phyloP scores from a whole-genome alignment of 2,888 invertebrate genomes.

The Xanthia icteritia region DNA sequence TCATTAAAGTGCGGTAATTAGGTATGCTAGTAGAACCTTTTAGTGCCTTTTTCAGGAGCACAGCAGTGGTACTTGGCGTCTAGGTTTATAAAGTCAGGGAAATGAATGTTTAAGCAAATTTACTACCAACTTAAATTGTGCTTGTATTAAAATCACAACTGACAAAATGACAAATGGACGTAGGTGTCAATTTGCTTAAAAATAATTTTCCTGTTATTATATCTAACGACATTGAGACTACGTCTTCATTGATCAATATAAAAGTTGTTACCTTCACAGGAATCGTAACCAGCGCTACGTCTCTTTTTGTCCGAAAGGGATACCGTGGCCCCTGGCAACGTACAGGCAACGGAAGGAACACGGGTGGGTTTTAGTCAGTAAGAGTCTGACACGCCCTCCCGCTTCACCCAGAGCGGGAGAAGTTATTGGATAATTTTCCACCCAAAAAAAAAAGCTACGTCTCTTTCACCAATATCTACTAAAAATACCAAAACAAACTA shows the following conservation, averaged over 20 bases:
- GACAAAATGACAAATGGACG: background rate
- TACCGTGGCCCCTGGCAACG: too few species aligned
- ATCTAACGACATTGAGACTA: background rate
- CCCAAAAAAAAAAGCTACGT: too few species aligned
- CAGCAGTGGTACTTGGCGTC: background rate
- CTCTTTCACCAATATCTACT: too few species aligned
- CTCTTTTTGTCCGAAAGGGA: too few species aligned
- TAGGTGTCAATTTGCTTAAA: background rate
- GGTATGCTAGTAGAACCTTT: background rate
- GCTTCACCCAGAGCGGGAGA: too few species aligned
- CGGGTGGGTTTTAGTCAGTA: too few species aligned
- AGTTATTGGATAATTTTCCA: too few species aligned
- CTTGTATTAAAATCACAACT: background rate
- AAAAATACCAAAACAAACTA: constrained; percentile 7
- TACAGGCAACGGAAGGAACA: too few species aligned
- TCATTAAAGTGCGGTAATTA: background rate
- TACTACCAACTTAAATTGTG: background rate
- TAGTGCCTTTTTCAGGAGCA: background rate
- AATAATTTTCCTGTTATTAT: background rate
- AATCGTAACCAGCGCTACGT: background rate
- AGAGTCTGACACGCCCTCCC: too few species aligned
- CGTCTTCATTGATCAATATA: background rate
- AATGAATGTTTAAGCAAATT: background rate
- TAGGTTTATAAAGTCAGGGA: background rate
- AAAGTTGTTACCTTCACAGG: background rate